Evolutionary conservation across 2,888 invertebrate genomes (phyloP).

Genomic region (Adelphocoris suturalis): DNA sequence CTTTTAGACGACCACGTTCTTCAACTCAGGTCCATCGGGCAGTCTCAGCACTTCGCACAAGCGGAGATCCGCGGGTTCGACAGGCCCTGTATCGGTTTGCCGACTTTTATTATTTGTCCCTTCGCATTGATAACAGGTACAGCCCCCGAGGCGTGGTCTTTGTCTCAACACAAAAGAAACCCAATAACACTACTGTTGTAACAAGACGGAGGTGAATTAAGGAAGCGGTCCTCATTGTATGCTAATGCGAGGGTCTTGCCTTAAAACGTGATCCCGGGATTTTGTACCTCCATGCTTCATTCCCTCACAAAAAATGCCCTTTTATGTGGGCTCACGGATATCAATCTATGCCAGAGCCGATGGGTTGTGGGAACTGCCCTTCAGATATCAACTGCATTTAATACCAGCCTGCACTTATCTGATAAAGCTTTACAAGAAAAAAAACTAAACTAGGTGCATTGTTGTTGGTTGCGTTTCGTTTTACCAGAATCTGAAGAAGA

Average conservation of each 20-base stretch:
- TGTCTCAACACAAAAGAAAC: conserved; percentile 1
- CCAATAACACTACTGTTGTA: conserved; percentile 1
- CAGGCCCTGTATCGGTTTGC: background rate
- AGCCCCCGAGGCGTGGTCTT: background rate
- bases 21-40: background rate
- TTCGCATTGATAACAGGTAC: conserved; percentile 1
- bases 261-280: background rate
- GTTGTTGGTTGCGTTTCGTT: too few relatives aligned
- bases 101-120: conserved; percentile 1
- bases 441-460: too few relatives aligned
- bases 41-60: background rate
- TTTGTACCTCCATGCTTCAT: background rate
- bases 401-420: too few relatives aligned
- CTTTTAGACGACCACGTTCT: too few relatives aligned
- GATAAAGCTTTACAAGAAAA: too few relatives aligned
- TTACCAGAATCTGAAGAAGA: too few relatives aligned
- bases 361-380: background rate
- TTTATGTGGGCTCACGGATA: background rate
- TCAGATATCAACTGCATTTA: background rate
- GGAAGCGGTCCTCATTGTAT: conserved; percentile 1
- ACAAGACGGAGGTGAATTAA: background rate
- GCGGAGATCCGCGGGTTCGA: background rate
- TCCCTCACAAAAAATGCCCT: background rate
- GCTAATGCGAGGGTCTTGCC: background rate
- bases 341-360: background rate